These are phyloP conservation scores for Zele albiditarsus DNA, from an alignment of 2,888 invertebrate genomes.

Conservation along the genomic window DNA sequence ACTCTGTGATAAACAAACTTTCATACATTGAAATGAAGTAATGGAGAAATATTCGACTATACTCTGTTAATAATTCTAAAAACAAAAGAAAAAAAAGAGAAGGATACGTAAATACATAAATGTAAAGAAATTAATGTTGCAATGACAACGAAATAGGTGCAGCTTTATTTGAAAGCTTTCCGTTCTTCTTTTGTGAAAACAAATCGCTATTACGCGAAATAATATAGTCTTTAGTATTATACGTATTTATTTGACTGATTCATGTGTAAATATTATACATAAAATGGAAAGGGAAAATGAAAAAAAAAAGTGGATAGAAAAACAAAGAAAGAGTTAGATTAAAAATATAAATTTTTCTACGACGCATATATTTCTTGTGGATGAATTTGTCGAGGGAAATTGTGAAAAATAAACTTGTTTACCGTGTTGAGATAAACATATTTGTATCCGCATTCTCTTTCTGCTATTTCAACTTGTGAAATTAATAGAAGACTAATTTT, in stretches of 20 bases:
- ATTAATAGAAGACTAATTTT: slow-evolving; percentile 14
- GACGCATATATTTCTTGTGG: slow-evolving; percentile 7
- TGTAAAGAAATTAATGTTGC: slow-evolving; percentile 1
- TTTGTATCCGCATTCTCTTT: not conserved
- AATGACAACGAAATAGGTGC: not conserved
- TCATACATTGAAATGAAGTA: slow-evolving; percentile 42
- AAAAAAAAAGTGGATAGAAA: not conserved
- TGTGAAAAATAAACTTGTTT: not conserved
- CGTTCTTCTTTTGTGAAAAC: not conserved
- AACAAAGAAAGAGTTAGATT: slow-evolving; percentile 27
- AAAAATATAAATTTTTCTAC: slow-evolving; percentile 22
- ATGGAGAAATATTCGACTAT: slow-evolving; percentile 47
- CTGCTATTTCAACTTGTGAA: not conserved
- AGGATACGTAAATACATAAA: not conserved
- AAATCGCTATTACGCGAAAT: not conserved
- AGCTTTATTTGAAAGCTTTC: not conserved
- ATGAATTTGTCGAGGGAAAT: not conserved
- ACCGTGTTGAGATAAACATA: not conserved
- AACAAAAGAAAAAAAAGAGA: not conserved
- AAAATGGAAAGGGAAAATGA: slow-evolving; percentile 28
- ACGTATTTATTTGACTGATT: slow-evolving; percentile 67
- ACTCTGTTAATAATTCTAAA: not conserved
- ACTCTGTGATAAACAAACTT: slow-evolving; percentile 58
- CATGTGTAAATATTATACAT: slow-evolving; percentile 63
- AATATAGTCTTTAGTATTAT: slow-evolving; percentile 32